Evolutionary conservation across 2,113 vertebrate genomes (phyloP), one percentile per base, ranked within the genome.

Genomic region (Daphoenositta chrysoptera): DNA sequence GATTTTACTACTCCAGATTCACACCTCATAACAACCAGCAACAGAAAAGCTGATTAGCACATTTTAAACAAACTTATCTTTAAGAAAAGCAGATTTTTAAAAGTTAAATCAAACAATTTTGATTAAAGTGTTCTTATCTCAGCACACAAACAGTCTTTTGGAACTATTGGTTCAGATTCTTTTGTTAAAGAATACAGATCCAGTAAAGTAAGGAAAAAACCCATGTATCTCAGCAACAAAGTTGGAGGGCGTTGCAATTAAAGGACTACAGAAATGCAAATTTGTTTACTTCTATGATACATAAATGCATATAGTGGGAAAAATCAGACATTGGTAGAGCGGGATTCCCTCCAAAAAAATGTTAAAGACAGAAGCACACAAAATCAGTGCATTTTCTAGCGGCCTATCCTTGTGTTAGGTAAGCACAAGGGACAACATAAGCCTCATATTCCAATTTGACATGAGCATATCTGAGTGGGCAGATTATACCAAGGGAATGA

Each of bases 401-500:
- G 45, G 53, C 9, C 42, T 15, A 40, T 87, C 26, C 48, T n/a
- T 28, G 37, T 57, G 15, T 80, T 75, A 31, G 40, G 85, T 77
- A 86, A 93, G 63, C 66, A 81, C 26, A 69, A 3, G 28, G 77
- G 56, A 84, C 39, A 95, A 42, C 23, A 40, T 54, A 89, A 79
- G 23, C 33, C 26, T 61, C 42, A 31, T 60, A 54, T 88, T 95
- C 45, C 87, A 93, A 56, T 87, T 61, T 94, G 76, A 79, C 31
- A 48, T 26, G 47, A 94, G 56, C 26, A 64, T 65, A 81, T 72
- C 44, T 88, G 28, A 31, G 47, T 80, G 84, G 42, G 16, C 33
- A 97, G 63, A 89, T 60, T 69, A 61, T 51, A 70, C 84, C 45
- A 82, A 83, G 39, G 33, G 53, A 95, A 91, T 66, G 87, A 92